Evolutionary conservation across 2,797 vertebrate genomes (phyloP).

Genomic region (Simalia tracyae): DNA sequence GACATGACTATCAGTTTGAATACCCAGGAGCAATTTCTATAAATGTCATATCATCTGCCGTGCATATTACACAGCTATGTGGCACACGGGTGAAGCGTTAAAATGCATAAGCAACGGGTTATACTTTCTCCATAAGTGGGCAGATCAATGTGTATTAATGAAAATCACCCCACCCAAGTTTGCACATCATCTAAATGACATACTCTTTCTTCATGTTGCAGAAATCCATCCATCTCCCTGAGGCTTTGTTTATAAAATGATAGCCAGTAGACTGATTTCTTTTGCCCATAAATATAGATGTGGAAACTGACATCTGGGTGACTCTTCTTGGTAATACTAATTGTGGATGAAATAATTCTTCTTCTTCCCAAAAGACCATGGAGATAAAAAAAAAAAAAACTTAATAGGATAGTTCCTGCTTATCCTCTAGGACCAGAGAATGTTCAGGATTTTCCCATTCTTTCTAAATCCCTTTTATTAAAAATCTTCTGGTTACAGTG

Average conservation of each 20-base stretch:
- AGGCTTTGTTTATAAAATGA: neutral
- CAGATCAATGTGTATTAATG: neutral
- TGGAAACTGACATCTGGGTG: neutral
- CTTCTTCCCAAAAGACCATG: neutral
- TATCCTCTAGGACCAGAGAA: neutral
- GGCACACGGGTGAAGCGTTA: too few species aligned
- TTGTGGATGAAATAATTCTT: neutral
- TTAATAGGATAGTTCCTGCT: neutral
- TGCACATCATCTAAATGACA: neutral
- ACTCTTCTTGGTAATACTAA: neutral
- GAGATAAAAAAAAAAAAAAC: neutral
- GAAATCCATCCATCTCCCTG: neutral
- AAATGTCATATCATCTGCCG: neutral
- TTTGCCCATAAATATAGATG: neutral
- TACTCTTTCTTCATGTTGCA: neutral
- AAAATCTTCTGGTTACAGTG: neutral
- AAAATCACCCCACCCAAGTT: neutral
- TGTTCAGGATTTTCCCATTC: neutral
- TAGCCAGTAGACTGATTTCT: neutral
- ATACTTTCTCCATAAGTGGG: neutral
- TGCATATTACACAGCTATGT: too few species aligned
- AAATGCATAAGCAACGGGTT: neutral
- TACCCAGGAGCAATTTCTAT: neutral
- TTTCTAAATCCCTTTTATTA: neutral
- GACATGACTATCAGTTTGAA: neutral